Percentiles rank a stretch among this genome's conserved stretches.
phyloP scores from a whole-genome alignment of 2,113 vertebrate genomes.

The Heterotilapia buettikoferi region DNA sequence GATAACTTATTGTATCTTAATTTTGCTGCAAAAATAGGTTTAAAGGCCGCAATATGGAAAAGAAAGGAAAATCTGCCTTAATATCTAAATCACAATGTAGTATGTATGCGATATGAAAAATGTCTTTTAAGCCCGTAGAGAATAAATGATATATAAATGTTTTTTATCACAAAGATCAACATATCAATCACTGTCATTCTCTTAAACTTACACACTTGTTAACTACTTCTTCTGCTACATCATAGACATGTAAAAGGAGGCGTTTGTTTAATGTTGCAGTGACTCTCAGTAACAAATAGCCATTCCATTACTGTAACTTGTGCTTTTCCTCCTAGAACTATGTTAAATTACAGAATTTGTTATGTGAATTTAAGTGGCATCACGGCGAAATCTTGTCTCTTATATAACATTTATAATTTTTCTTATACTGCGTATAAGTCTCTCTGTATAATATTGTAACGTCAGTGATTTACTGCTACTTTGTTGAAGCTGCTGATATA shows the following conservation, averaged over 20 bases:
- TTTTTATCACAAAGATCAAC: neutral
- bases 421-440: neutral
- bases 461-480: neutral
- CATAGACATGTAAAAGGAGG: neutral
- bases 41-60: neutral
- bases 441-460: neutral
- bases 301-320: neutral
- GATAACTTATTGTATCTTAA: neutral
- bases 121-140: neutral
- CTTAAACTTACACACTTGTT: neutral
- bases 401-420: neutral
- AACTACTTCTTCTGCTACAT: neutral
- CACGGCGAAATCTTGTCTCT: neutral
- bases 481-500: neutral
- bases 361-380: neutral
- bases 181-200: neutral
- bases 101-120: neutral
- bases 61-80: neutral
- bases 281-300: neutral
- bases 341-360: neutral
- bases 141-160: neutral
- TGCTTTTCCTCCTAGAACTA: neutral
- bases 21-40: neutral
- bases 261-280: neutral
- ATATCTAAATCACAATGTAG: neutral